These are phyloP conservation scores for Caerostris darwini DNA, from an alignment of 1,140 invertebrate genomes.

Conservation along the genomic window DNA sequence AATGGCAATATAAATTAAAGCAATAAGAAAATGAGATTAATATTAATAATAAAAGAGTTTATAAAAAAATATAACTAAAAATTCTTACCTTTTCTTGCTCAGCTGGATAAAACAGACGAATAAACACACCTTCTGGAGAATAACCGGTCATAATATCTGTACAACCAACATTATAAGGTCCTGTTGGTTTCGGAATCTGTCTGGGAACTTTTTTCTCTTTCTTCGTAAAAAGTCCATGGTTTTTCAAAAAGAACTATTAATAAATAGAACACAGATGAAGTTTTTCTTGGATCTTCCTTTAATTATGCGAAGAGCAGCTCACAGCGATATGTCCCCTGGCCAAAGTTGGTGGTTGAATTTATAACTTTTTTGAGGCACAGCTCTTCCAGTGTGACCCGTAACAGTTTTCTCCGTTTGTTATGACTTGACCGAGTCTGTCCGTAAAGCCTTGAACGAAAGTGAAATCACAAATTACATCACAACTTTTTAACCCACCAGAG, in stretches of 20 bases:
- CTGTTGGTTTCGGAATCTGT: conserved; percentile 78
- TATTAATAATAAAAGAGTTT: too few relatives aligned
- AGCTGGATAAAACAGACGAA: conserved; percentile 79
- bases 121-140: conserved; percentile 78
- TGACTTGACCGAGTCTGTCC: conserved; percentile 61
- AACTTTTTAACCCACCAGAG: not conserved
- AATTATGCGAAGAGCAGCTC: not conserved
- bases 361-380: conserved; percentile 41
- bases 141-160: conserved; percentile 79
- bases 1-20: too few relatives aligned
- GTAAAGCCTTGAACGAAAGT: conserved; percentile 68
- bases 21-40: too few relatives aligned
- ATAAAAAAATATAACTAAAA: not conserved
- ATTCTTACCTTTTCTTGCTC: conserved; percentile 48
- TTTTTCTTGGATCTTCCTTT: not conserved
- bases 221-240: conserved; percentile 32
- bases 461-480: conserved; percentile 15
- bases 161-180: conserved; percentile 78
- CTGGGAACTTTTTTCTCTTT: conserved; percentile 53
- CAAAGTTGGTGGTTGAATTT: conserved; percentile 5
- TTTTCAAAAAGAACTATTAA: not conserved
- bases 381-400: conserved; percentile 59
- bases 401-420: conserved; percentile 43
- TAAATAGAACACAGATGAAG: not conserved
- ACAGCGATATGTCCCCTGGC: conserved; percentile 13